phyloP scores from a whole-genome alignment of 2,113 vertebrate species.

The Aythya baeri region DNA sequence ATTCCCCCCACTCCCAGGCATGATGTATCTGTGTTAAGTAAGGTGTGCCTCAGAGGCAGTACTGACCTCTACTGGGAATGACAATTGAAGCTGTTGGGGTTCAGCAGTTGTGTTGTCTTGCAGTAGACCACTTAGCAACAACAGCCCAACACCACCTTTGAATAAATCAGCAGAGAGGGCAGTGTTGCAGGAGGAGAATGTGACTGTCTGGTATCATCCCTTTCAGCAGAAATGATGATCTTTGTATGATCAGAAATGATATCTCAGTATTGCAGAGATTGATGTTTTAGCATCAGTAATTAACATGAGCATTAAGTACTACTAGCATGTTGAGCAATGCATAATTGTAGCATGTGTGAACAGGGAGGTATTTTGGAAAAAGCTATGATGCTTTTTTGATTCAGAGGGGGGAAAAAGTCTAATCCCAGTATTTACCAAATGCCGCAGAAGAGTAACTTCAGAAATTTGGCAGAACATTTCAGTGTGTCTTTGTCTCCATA shows the following conservation, averaged over 20 bases:
- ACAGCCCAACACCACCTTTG: not conserved
- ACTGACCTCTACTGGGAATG: not conserved
- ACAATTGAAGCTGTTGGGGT: not conserved
- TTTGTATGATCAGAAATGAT: not conserved
- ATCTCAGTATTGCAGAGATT: not conserved
- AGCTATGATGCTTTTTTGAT: not conserved
- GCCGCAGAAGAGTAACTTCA: not conserved
- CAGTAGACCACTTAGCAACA: not conserved
- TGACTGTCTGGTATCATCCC: not conserved
- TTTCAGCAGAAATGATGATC: not conserved
- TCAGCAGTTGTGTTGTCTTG: not conserved
- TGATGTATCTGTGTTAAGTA: not conserved
- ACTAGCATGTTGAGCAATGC: not conserved
- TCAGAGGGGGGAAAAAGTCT: not conserved
- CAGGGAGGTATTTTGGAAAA: not conserved
- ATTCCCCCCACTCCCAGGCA: not conserved
- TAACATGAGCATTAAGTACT: not conserved
- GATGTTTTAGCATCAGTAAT: not conserved
- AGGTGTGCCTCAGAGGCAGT: not conserved
- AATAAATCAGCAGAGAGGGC: not conserved
- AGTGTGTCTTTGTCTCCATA: not conserved
- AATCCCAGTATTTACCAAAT: not conserved
- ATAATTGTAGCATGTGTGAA: not conserved
- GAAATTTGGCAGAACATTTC: not conserved
- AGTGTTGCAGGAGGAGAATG: not conserved